Percentiles rank a stretch among this genome's conserved stretches.
Conservation (phyloP, 2,113 vertebrate species). For the Lophochroa leadbeateri region DNA sequence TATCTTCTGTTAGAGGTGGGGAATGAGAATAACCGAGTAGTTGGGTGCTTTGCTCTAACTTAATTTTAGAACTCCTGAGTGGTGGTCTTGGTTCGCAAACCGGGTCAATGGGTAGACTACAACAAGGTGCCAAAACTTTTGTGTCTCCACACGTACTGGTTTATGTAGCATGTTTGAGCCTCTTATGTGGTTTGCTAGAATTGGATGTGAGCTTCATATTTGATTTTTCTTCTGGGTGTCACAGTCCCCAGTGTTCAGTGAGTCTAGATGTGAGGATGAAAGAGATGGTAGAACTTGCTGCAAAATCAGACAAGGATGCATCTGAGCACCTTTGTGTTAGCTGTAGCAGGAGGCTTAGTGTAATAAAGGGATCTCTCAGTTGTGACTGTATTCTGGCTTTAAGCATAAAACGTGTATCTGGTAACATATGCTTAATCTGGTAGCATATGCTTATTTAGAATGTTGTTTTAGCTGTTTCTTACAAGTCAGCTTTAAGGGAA, state of each 20-base stretch:
- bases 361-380: background rate
- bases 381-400: background rate
- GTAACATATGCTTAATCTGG: background rate
- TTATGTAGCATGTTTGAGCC: background rate
- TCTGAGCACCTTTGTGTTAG: background rate
- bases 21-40: background rate
- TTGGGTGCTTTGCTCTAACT: no score
- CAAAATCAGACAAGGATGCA: background rate
- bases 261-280: background rate
- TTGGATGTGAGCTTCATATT: background rate
- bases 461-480: slow-evolving; percentile 20
- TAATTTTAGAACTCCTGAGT: background rate
- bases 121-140: background rate
- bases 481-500: background rate
- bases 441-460: background rate
- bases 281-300: background rate
- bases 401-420: background rate
- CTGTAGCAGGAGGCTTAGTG: background rate
- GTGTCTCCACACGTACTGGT: background rate
- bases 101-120: background rate
- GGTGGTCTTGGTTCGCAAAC: background rate
- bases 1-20: background rate
- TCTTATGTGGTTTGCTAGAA: background rate
- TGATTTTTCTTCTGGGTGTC: background rate
- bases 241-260: background rate